Base-by-base conservation (phyloP, 2,797 vertebrate genomes). In the Enteromius treurensis region DNA sequence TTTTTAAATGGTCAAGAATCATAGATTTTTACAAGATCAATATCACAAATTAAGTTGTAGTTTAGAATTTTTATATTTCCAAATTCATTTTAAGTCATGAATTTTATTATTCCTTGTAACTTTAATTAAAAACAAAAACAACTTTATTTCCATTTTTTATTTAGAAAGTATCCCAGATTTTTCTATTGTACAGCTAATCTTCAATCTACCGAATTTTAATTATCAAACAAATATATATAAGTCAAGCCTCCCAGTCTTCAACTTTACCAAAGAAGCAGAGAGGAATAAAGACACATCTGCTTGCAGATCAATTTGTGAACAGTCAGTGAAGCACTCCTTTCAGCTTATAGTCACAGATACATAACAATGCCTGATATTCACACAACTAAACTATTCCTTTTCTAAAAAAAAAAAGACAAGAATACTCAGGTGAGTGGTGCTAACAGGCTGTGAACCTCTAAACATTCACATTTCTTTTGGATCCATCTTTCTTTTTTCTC, bases 381-480 rank as follows among this genome's bases (percentile, higher is more conserved):
- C 11, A 26, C 58, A 29, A 42, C 68, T 75, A 37, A 80, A 42
- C 65, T 83, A 19, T 10, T 3, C 10, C 62, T 78, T 58, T 64
- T 83, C 67, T 64, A 70, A 81, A n/a, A 40, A 32, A 32, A 67
- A 49, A 40, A 53, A 68, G 32, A 6, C 69, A 11, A 37, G 58
- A 64, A 80, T 58, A 64, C 76, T 26, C 83, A 47, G n/a, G 89
- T 91, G 83, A 51, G 78, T 91, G 92, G 90, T 92, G 93, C 93
- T 94, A 94, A 95, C 93, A 92, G 91, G 89, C 88, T 90, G 93
- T 89, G 92, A 94, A 95, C 91, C 93, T 90, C 88, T 81, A 81
- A 85, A 89, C 84, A 85, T 42, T 62, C 19, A 45, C 7, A 34
- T 42, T 77, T 60, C 65, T 79, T 49, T 51, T 5, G 2, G 21